Base-by-base conservation (phyloP, 1,140 invertebrate species). In the Teleogryllus occipitalis region DNA sequence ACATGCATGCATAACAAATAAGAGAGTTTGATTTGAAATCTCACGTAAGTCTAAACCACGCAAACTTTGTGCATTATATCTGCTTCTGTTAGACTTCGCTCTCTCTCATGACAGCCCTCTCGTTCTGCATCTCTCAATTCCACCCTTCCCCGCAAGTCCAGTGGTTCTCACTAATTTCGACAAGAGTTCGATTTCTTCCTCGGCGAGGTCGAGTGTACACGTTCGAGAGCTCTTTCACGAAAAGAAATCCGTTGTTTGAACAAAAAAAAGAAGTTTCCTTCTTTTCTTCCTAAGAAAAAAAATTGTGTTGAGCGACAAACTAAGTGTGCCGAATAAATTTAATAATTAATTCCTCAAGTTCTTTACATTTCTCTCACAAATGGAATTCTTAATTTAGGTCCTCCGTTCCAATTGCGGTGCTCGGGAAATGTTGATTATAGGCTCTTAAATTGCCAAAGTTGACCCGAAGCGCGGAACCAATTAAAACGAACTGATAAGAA, bases 401-500 rank as follows among this genome's bases (percentile, higher is more conserved):
- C 54, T 65, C 54, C 18, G 18, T 65, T 65, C 54, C 54, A 2
- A 65, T 65, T 65, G 10, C 10, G 18, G 54, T 14, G 54, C 54
- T 14, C 54, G 10, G 54, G 54, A 14, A 65, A 65, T 65, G 54
- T 65, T 65, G 54, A 65, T 65, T 65, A 65, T 65, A 65, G 54
- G 54, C 54, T 65, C 54, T 65, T 65, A 65, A 65, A 65, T 65
- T 65, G 54, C 54, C 54, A 65, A 65, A 65, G 54, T 65, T 65
- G 54, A 65, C 54, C 54, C 18, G 10, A 18, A 65, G 2, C 18
- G 10, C 54, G 54, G 54, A 65, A 65, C 54, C 54, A 65, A 65
- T 65, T 65, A 65, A 65, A 65, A 65, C 54, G 54, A 65, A 65
- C 54, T 65, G 54, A 65, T 65, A 65, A 65, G 54, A 65, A 65